Evolutionary conservation across 2,888 invertebrate species (phyloP).

Genomic region (Halictus ligatus): DNA sequence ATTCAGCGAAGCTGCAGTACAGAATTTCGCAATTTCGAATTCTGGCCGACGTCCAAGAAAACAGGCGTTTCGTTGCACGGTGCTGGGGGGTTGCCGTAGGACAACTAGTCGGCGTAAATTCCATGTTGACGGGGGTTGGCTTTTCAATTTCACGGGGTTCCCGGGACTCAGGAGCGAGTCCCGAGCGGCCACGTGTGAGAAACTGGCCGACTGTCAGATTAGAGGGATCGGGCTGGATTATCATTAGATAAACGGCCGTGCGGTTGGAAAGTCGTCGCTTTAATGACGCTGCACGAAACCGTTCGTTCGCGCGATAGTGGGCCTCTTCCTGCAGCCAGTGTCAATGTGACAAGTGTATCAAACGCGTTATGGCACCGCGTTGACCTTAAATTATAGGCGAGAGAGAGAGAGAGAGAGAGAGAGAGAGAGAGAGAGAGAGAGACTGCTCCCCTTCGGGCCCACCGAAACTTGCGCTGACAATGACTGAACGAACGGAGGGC

Average conservation of each 20-base stretch:
- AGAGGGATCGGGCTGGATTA: constrained; percentile 47
- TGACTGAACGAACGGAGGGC: neutral
- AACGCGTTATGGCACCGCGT: constrained; percentile 63
- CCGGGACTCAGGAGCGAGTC: neutral
- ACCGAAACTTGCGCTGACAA: constrained; percentile 30
- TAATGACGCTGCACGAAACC: constrained; percentile 66
- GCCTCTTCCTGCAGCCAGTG: constrained; percentile 76
- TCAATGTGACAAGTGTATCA: constrained; percentile 72
- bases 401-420: constrained; percentile 1
- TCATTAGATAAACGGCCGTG: constrained; percentile 70
- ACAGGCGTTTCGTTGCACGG: neutral
- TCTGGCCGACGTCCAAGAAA: neutral
- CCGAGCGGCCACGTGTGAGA: constrained; percentile 41
- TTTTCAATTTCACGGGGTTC: neutral
- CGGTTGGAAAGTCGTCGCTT: constrained; percentile 69
- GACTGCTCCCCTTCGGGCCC: constrained; percentile 35
- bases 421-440: no score
- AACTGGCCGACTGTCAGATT: constrained; percentile 44
- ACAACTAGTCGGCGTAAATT: constrained; percentile 47
- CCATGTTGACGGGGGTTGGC: constrained; percentile 23
- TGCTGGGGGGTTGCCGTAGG: neutral
- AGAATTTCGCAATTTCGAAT: neutral
- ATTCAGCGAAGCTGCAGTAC: neutral
- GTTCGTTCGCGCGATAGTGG: constrained; percentile 62
- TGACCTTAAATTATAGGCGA: constrained; percentile 75